Base-by-base conservation (phyloP, 2,888 invertebrate species). In the Diarsia dahlii region DNA sequence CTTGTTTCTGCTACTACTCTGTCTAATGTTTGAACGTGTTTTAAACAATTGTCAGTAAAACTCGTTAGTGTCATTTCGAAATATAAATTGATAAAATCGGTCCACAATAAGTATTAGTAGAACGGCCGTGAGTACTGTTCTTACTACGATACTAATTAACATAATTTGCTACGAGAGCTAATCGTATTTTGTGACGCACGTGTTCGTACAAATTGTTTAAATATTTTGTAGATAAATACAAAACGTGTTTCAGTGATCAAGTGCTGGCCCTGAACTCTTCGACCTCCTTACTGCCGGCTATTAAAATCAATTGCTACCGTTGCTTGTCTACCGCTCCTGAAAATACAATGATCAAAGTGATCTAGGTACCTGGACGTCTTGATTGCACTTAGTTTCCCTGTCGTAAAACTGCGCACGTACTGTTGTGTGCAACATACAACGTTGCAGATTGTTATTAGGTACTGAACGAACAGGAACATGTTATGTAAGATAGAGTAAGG, bases 191-290 rank as follows among this genome's bases (percentile, higher is more conserved):
- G 63, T 89, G 92, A 92, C 92, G 91, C 91, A 91, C 88, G 86
- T 89, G 88, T 80, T 86, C 75, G 76, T 85, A 88, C 89, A 88
- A 89, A 88, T 89, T 89, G 87, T 90, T 90, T 87, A 91, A 92
- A 91, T 90, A 90, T 90, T 88, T 90, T 87, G 84, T 87, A 88
- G 84, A 88, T 87, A 91, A 90, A 90, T 89, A 91, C 87, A 87
- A 91, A 89, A 89, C 90, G 80, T 89, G 89, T 90, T 90, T 78
- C 81, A 89, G 80, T 89, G 88, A 90, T 85, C 88, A 88, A 87
- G 72, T 76, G 82, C 45, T 91, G 94, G 85, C 95, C 95, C 87
- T 95, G 95, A 95, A 93, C 95, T 89, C 89, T 8, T 52, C 84
- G 91, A 91, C 92, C 93, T 92, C 91, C 89, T 91, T 90, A 90